A percentile compares a stretch with the other conserved stretches of the same genome.
These are phyloP conservation scores for Pachyramphus minor DNA, from an alignment of 2,113 vertebrate species.

Conservation along the genomic window DNA sequence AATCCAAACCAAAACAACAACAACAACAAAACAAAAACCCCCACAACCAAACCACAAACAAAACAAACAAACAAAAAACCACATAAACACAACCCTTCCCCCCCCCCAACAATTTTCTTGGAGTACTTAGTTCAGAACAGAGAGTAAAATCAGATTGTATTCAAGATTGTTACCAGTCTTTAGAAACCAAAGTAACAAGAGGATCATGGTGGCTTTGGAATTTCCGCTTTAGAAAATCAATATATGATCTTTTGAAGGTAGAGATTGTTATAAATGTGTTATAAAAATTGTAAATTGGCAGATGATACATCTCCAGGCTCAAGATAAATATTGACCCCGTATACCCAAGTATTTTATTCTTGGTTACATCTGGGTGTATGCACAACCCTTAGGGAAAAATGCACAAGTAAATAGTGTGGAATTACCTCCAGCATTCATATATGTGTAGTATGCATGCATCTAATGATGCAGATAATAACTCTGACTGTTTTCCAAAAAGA, in stretches of 20 bases:
- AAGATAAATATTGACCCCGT: neutral
- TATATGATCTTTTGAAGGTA: neutral
- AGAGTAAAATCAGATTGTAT: neutral
- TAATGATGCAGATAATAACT: neutral
- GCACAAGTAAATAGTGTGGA: neutral
- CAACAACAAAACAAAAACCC: neutral
- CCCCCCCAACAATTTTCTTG: neutral
- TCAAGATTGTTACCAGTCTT: neutral
- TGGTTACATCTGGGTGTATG: accelerated
- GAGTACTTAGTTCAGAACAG: neutral
- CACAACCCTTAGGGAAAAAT: neutral
- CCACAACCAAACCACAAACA: neutral
- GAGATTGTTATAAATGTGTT: neutral
- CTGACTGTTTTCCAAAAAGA: neutral
- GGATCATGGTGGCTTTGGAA: neutral
- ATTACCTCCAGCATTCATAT: neutral
- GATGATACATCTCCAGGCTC: neutral
- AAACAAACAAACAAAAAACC: accelerated
- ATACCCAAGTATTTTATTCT: neutral
- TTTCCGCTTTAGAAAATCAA: neutral
- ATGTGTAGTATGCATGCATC: accelerated
- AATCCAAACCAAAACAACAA: neutral
- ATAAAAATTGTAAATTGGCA: neutral
- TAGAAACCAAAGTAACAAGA: neutral
- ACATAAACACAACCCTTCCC: no score